Percentiles rank a stretch among this genome's conserved stretches.
phyloP scores from a whole-genome alignment of 2,797 vertebrate species.

The Anableps anableps region DNA sequence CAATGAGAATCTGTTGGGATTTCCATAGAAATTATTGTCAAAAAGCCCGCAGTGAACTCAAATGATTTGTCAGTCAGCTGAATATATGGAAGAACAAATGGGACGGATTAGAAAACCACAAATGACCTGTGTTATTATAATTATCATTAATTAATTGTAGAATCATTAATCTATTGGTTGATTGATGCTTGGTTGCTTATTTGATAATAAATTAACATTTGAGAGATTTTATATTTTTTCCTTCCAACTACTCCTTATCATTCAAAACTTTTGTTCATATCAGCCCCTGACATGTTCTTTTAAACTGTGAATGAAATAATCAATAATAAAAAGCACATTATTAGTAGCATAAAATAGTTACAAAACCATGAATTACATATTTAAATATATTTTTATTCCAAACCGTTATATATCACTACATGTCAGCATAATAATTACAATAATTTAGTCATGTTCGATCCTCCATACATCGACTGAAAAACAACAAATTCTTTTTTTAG shows the following conservation, averaged over 20 bases:
- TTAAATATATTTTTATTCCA: not conserved
- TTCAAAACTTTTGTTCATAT: too few species aligned
- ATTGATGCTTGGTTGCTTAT: too few species aligned
- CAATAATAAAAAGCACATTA: too few species aligned
- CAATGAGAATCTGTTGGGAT: not conserved
- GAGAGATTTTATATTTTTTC: too few species aligned
- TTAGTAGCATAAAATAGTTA: not conserved
- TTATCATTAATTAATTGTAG: not conserved
- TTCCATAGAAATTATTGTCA: not conserved
- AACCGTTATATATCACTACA: not conserved
- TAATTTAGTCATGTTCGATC: slow-evolving; percentile 10
- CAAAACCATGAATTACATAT: not conserved
- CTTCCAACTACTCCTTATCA: too few species aligned
- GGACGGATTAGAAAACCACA: not conserved
- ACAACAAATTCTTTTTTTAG: not conserved
- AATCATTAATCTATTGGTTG: too few species aligned
- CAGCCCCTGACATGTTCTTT: too few species aligned
- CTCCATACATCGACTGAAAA: not conserved
- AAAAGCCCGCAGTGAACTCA: not conserved
- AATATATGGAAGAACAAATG: not conserved
- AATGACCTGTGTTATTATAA: not conserved
- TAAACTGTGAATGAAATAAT: too few species aligned
- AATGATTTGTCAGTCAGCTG: not conserved
- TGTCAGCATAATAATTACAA: not conserved
- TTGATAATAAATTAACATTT: too few species aligned